Evolutionary conservation across 2,888 invertebrate genomes (phyloP).

Genomic region (Autographa gamma): DNA sequence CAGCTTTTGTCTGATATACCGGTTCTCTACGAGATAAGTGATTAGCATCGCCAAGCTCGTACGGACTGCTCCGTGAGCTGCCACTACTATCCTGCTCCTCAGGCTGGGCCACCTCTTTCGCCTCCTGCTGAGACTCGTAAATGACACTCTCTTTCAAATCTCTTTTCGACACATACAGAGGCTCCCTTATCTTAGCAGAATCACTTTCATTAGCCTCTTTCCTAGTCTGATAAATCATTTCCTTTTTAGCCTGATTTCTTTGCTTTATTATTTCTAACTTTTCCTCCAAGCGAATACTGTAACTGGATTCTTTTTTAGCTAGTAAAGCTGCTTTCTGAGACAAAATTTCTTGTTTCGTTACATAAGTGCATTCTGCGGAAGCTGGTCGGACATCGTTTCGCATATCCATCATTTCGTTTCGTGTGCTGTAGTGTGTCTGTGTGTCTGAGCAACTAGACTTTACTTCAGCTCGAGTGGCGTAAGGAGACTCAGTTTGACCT

Average conservation of each 20-base stretch:
- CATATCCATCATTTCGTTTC: slow-evolving; percentile 74
- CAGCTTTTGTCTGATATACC: slow-evolving; percentile 82
- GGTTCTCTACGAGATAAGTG: slow-evolving; percentile 86
- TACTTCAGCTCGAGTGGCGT: slow-evolving; percentile 78
- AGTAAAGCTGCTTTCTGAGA: slow-evolving; percentile 85
- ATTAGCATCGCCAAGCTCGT: slow-evolving; percentile 85
- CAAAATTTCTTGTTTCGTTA: slow-evolving; percentile 86
- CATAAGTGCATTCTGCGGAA: slow-evolving; percentile 86
- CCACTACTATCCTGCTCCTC: slow-evolving; percentile 66
- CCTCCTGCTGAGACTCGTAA: slow-evolving; percentile 86
- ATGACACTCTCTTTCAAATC: slow-evolving; percentile 87
- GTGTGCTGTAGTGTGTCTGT: slow-evolving; percentile 72
- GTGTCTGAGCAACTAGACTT: slow-evolving; percentile 85
- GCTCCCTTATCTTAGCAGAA: slow-evolving; percentile 82
- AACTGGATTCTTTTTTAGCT: slow-evolving; percentile 82
- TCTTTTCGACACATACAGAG: slow-evolving; percentile 86
- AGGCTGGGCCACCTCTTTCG: slow-evolving; percentile 73
- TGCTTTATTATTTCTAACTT: slow-evolving; percentile 87
- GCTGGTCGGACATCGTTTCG: slow-evolving; percentile 78
- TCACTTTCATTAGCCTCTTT: slow-evolving; percentile 86
- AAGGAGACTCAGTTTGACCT: slow-evolving; percentile 80
- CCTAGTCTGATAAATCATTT: slow-evolving; percentile 86
- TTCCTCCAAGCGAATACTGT: slow-evolving; percentile 80
- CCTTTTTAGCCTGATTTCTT: slow-evolving; percentile 87
- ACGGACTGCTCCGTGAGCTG: slow-evolving; percentile 83